These are phyloP conservation scores for Thymelicus acteon DNA, from an alignment of 2,888 invertebrate species.

Conservation along the genomic window DNA sequence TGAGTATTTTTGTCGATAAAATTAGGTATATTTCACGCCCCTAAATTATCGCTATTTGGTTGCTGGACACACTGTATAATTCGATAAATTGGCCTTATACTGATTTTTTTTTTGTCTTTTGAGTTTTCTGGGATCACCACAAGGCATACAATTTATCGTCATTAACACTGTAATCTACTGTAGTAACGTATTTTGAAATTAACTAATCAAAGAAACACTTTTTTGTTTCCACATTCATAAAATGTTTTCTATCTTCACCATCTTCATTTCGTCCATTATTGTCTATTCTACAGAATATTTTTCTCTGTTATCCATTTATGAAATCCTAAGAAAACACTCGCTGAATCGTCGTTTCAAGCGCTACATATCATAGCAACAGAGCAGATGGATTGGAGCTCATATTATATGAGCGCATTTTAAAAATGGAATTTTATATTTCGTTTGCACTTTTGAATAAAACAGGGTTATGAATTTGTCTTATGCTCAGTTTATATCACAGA, in stretches of 20 bases:
- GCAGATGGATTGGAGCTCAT: conserved; percentile 37
- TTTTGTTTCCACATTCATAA: background rate
- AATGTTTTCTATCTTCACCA: conserved; percentile 58
- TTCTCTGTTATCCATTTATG: conserved; percentile 49
- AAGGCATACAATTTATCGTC: background rate
- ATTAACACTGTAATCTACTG: background rate
- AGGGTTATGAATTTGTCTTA: conserved; percentile 39
- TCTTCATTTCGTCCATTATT: conserved; percentile 55
- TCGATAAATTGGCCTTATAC: no score
- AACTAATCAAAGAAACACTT: no score
- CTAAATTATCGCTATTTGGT: no score
- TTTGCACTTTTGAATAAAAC: conserved; percentile 38
- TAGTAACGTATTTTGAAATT: no score
- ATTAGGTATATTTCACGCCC: no score
- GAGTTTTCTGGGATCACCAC: no score
- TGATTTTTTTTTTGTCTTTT: no score
- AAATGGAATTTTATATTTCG: conserved; percentile 39
- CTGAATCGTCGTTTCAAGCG: conserved; percentile 33
- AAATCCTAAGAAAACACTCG: conserved; percentile 45
- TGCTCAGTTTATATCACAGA: conserved; percentile 30
- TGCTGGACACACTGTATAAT: no score
- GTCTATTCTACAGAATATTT: conserved; percentile 61
- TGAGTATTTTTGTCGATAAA: no score
- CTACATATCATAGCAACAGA: conserved; percentile 36
- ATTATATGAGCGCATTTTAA: conserved; percentile 33